Base-by-base conservation (phyloP, 2,888 invertebrate species). In the Sicus ferrugineus region DNA sequence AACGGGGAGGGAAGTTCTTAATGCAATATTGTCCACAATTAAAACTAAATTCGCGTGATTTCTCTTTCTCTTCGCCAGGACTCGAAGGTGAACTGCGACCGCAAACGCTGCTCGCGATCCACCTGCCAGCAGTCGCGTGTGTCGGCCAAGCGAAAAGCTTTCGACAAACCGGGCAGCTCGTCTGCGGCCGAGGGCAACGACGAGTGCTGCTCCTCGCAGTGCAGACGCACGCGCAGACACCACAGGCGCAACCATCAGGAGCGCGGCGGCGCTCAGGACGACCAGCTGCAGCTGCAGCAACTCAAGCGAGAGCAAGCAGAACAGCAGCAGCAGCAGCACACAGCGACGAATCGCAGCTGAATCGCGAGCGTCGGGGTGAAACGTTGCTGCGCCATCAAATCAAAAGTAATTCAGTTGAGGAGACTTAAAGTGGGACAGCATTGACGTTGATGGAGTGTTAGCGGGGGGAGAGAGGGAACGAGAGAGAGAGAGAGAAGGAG, bases 1-100 rank as follows among this genome's bases (percentile, higher is more conserved):
- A 42, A n/a, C 30, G 16, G 14, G 11, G 11, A n/a, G n/a, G n/a
- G n/a, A n/a, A n/a, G n/a, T n/a, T n/a, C n/a, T 34, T 34, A 34
- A 34, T 34, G 5, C 6, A 34, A 34, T 34, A 11, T 34, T 34
- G 38, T 34, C 38, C 11, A n/a, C n/a, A n/a, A n/a, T n/a, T n/a
- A n/a, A n/a, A n/a, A n/a, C 7, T 7, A 38, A 38, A 38, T 9
- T 14, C 11, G 19, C 28, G 21, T 28, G n/a, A n/a, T 26, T 28
- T 50, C 16, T 6, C 7, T 61, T 50, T 59, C n/a, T 48, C 28
- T 48, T 48, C 1, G 14, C 1, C 85, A 95, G 95, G 93, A 94
- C 81, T 93, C 94, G 66, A 90, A 90, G 78, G 90, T 92, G 70
- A 91, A 90, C 70, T 96, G 95, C 84, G 91, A 92, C 75, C 88